Evolutionary conservation across 30 jellyfish, hydroid and myxozoan species (phyloP).

Genomic region (Hydractinia symbiolongicarpus): DNA sequence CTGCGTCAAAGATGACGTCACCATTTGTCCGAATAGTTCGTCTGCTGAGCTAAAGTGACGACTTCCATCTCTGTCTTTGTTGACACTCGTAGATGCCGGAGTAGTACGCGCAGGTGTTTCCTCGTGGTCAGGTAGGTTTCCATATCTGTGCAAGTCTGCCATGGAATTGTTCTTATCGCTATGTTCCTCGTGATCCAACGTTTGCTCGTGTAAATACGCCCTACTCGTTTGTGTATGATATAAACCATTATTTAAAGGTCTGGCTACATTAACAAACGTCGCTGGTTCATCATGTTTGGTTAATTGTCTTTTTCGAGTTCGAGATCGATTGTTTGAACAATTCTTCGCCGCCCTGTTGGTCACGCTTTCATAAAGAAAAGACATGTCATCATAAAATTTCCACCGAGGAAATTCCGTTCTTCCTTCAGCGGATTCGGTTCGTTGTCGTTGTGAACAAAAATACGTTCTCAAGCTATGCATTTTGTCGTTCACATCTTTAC

Average conservation of each 20-base stretch:
- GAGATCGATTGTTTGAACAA: neutral
- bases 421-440: conserved; percentile 44
- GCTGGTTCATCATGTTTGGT: neutral
- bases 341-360: conserved; percentile 25
- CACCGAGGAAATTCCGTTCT: conserved; percentile 46
- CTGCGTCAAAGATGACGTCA: conserved; percentile 44
- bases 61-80: conserved; percentile 2
- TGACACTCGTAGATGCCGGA: neutral
- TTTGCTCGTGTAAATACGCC: neutral
- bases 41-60: conserved; percentile 41
- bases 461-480: conserved; percentile 78
- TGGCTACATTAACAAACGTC: neutral
- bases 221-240: neutral
- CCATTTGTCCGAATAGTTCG: conserved; percentile 45
- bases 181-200: neutral
- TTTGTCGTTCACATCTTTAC: conserved; percentile 54
- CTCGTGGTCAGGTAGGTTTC: neutral
- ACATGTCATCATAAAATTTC: conserved; percentile 60
- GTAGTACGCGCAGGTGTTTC: neutral
- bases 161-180: neutral
- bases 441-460: conserved; percentile 67
- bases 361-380: conserved; percentile 44
- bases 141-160: neutral
- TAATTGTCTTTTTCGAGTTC: neutral
- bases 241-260: neutral